These are phyloP conservation scores for Hemistola chrysoprasaria DNA, from an alignment of 2,888 invertebrate species.

Conservation along the genomic window DNA sequence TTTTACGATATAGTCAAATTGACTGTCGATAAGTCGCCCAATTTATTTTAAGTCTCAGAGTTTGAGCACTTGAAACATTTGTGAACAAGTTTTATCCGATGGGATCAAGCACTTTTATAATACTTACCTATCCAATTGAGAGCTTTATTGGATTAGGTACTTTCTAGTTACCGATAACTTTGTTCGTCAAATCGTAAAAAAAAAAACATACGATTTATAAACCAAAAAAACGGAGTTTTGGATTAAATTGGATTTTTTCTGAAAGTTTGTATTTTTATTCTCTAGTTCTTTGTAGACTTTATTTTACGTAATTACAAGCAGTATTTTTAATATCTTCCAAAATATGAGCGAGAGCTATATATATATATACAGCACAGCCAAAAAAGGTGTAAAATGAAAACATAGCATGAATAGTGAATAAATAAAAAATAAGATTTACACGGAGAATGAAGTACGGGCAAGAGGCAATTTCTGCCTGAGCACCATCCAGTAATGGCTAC, in stretches of 20 bases:
- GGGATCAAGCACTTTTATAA: not conserved
- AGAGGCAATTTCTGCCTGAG: constrained; percentile 61
- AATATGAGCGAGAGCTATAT: too few relatives aligned
- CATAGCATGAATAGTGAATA: constrained; percentile 40
- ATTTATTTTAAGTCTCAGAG: constrained; percentile 7
- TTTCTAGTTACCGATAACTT: not conserved
- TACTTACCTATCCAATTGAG: constrained; percentile 1
- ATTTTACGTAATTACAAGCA: too few relatives aligned
- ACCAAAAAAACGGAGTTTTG: too few relatives aligned
- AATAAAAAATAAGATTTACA: constrained; percentile 65
- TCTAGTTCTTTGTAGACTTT: too few relatives aligned
- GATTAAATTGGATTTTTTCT: too few relatives aligned
- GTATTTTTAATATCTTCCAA: too few relatives aligned
- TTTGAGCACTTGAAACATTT: constrained; percentile 5
- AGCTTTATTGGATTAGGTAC: too few relatives aligned
- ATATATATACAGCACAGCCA: too few relatives aligned
- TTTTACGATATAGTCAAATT: too few relatives aligned
- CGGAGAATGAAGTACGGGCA: constrained; percentile 60
- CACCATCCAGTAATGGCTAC: constrained; percentile 52
- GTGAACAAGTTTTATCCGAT: not conserved
- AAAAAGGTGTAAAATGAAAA: constrained; percentile 1
- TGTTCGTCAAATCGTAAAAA: too few relatives aligned
- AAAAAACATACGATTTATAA: too few relatives aligned
- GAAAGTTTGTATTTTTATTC: too few relatives aligned
- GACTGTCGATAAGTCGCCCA: constrained; percentile 2